Evolutionary conservation across 2,113 vertebrate species (phyloP), one percentile per base, ranked within the genome.

Genomic region (Gymnobelideus leadbeateri): DNA sequence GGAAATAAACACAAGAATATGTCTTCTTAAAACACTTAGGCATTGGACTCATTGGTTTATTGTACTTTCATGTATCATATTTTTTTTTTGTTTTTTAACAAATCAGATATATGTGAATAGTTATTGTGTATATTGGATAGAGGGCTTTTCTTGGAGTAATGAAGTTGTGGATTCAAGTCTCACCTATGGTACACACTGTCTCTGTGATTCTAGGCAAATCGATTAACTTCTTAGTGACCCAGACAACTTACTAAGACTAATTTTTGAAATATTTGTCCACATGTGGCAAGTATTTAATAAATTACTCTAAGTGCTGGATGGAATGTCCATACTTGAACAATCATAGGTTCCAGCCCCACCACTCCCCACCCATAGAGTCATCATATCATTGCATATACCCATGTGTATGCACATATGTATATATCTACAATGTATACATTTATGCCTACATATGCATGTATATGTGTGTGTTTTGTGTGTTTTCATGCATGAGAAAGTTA

Each of bases 11-110:
- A 93, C 51, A 19, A 95, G 1, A 93, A 25, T 51, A 92, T 94
- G 91, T 84, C 28, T 92, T 91, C 47, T 31, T 68, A 10, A 43
- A 24, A 93, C 84, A 96, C 46, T 31, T 12, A 91, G 50, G 91
- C 92, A 96, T 94, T 95, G 93, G 92, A 92, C 31, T 92, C 46
- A 96, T 93, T 61, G 37, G 3, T n/a, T 77, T 77, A 3, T 14
- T n/a, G 19, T 77, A n/a, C 16, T n/a, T 77, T n/a, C 37, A 37
- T 77, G 19, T n/a, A 7, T n/a, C 61, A 77, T 1, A 52, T 16
- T 52, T 52, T 54, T 54, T 52, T 54, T 54, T 54, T 54, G 53
- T 54, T 54, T 54, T 24, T 51, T 21, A 53, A 57, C 28, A n/a
- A 68, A n/a, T 77, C 61, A n/a, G 5, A n/a, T 77, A 77, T 19